Evolutionary conservation across 2,113 vertebrate genomes (phyloP).

Genomic region (Phocoena phocoena): DNA sequence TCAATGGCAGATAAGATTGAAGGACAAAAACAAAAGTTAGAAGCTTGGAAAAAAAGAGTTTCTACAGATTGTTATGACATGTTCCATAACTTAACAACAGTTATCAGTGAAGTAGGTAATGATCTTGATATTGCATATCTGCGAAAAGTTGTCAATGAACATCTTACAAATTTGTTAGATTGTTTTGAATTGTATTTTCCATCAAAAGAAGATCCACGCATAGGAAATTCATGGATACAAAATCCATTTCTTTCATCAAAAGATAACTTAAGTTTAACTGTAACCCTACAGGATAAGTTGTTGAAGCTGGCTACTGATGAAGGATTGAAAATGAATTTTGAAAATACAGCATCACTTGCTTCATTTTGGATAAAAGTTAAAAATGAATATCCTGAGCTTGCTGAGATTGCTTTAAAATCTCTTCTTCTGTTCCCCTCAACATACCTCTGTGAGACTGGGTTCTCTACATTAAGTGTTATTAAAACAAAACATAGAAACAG

Average conservation of each 20-base stretch:
- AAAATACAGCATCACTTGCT: conserved; percentile 54
- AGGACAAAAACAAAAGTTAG: conserved; percentile 58
- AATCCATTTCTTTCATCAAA: conserved; percentile 53
- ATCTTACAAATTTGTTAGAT: conserved; percentile 59
- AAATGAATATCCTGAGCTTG: conserved; percentile 41
- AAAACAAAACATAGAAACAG: conserved; percentile 64
- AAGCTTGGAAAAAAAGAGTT: conserved; percentile 37
- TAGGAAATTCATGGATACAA: conserved; percentile 58
- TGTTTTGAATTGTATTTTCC: conserved; percentile 51
- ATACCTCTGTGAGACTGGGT: conserved; percentile 38
- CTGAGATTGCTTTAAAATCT: conserved; percentile 37
- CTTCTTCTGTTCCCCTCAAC: conserved; percentile 50
- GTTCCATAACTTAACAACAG: conserved; percentile 53
- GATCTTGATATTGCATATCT: conserved; percentile 6
- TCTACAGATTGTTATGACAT: conserved; percentile 39
- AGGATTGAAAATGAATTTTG: conserved; percentile 55
- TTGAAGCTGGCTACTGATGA: conserved; percentile 49
- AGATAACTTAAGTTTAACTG: conserved; percentile 40
- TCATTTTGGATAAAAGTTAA: conserved; percentile 64
- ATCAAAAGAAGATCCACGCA: conserved; percentile 30
- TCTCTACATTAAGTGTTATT: conserved; percentile 55
- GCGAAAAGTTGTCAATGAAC: conserved; percentile 3
- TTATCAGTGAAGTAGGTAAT: conserved; percentile 1
- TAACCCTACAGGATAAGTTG: conserved; percentile 27
- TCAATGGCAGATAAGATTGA: conserved; percentile 48